phyloP scores from a whole-genome alignment of 2,113 vertebrate genomes.

The Oryctolagus cuniculus region mOryCun1.1 NC_091438.1:150604001-150604500 shows the following conservation, averaged over 20 bases:
- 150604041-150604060: background rate
- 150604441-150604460: background rate
- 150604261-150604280: background rate
- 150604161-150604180: background rate
- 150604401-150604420: background rate
- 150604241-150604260: background rate
- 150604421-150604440: background rate
- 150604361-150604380: background rate
- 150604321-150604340: background rate
- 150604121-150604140: no score
- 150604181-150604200: background rate
- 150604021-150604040: background rate
- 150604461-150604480: background rate
- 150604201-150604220: no score
- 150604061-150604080: background rate
- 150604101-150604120: background rate
- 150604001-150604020: no score
- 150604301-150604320: background rate
- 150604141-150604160: background rate
- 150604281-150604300: background rate
- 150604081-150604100: background rate
- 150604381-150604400: background rate
- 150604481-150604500: no score
- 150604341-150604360: no score
- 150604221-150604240: background rate